phyloP scores from a whole-genome alignment of 2,113 vertebrate genomes.

The Myotis lucifugus region DNA sequence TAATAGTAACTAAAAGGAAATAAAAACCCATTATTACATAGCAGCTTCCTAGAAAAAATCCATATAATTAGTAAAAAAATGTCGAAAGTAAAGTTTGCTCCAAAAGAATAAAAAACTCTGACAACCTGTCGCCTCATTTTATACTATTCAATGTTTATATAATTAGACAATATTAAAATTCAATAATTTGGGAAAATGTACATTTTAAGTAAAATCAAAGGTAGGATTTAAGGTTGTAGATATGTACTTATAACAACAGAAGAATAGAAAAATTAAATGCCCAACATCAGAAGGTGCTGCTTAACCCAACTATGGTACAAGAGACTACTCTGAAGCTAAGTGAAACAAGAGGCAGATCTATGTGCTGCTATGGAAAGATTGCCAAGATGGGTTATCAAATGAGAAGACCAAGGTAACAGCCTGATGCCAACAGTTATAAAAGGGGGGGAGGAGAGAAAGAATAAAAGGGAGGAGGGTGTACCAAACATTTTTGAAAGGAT shows the following conservation, averaged over 20 bases:
- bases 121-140: neutral
- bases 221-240: conserved; percentile 9
- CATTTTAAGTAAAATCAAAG: conserved; percentile 54
- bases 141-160: neutral
- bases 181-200: conserved; percentile 9
- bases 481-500: neutral
- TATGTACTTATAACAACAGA: neutral
- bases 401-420: neutral
- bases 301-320: neutral
- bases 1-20: conserved; percentile 43
- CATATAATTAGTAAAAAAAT: neutral
- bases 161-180: conserved; percentile 31
- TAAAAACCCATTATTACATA: conserved; percentile 26
- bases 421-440: neutral
- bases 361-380: neutral
- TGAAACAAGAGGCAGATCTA: neutral
- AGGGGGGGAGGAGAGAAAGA: neutral
- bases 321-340: neutral
- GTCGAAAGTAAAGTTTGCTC: neutral
- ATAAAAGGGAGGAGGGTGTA: neutral
- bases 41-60: conserved; percentile 28
- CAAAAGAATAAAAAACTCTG: conserved; percentile 11
- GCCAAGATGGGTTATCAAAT: neutral
- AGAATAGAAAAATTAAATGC: neutral
- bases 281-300: conserved; percentile 9